Evolutionary conservation across 2,888 invertebrate species (phyloP), one percentile per base, ranked within the genome.

Genomic region (Diplazon laetatorius): DNA sequence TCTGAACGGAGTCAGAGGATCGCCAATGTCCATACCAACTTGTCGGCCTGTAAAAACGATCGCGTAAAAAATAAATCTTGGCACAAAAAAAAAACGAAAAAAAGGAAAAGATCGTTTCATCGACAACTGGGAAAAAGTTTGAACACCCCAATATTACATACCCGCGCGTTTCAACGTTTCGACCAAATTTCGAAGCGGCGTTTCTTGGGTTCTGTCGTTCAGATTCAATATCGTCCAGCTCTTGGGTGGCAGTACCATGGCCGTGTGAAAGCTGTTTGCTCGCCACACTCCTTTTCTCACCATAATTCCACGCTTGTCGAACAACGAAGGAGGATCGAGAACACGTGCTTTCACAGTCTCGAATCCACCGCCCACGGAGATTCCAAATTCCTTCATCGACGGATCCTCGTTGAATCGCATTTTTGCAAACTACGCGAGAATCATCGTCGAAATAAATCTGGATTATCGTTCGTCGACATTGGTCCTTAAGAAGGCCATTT

Each of bases 301-400:
- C 0, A 0, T 55, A 0, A 87, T 87, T 0, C 4, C 20, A 16
- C 4, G 42, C n/a, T 91, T 91, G 86, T 97, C 96, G 66, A 93
- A 92, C 59, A 99, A 90, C 57, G 87, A 89, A 0, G 99, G 99
- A 0, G 99, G 93, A 0, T 92, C 88, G 42, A 99, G 92, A 2
- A 98, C 93, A 77, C 98, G 94, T 0, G 97, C 98, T 0, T 92
- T 91, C 0, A 98, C 94, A 82, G 93, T 92, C 79, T 95, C 94
- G 92, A 99, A 98, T 46, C 94, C 91, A 25, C 93, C 92, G 1
- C 93, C 93, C 37, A 99, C 95, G 4, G 93, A 93, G 74, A 99
- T 92, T 0, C 97, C 97, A 91, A 99, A 99, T 82, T 95, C 94
- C 85, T 93, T 93, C 70, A 98, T 94, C 81, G 93, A 93, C 0